These are phyloP conservation scores for Clarias macrocephalus DNA, from an alignment of 2,113 vertebrate genomes.

Conservation along the genomic window DNA sequence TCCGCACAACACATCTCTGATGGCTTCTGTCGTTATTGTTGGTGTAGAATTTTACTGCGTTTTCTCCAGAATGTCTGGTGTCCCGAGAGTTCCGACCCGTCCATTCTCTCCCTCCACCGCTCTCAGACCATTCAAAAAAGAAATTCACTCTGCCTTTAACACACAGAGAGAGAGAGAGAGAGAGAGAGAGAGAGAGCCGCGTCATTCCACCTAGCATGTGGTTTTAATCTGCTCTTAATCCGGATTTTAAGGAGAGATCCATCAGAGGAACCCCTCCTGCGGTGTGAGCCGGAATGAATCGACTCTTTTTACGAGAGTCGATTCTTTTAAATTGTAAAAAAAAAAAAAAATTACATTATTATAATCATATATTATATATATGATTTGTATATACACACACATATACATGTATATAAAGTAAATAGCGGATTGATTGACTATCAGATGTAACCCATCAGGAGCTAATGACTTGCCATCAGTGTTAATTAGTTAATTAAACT, in stretches of 20 bases:
- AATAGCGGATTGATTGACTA: not conserved
- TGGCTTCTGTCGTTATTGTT: not conserved
- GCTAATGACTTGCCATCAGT: not conserved
- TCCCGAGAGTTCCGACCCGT: not conserved
- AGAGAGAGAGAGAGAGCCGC: no score
- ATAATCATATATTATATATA: no score
- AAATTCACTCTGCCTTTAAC: no score
- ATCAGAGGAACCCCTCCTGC: not conserved
- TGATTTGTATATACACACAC: no score
- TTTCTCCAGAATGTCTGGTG: no score
- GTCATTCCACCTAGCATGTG: not conserved
- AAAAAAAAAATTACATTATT: no score
- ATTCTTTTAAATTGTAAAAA: not conserved
- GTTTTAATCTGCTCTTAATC: not conserved
- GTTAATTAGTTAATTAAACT: not conserved
- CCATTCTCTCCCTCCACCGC: not conserved
- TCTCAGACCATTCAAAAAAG: not conserved
- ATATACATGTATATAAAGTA: no score
- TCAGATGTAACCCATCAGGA: not conserved
- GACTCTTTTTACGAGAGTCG: not conserved
- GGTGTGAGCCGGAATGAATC: not conserved
- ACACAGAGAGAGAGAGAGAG: no score
- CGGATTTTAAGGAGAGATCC: not conserved
- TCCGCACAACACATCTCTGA: not conserved
- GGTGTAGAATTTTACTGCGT: not conserved